Evolutionary conservation across 2,113 vertebrate species (phyloP), one percentile per base, ranked within the genome.

Genomic region (Telmatochromis sp.): DNA sequence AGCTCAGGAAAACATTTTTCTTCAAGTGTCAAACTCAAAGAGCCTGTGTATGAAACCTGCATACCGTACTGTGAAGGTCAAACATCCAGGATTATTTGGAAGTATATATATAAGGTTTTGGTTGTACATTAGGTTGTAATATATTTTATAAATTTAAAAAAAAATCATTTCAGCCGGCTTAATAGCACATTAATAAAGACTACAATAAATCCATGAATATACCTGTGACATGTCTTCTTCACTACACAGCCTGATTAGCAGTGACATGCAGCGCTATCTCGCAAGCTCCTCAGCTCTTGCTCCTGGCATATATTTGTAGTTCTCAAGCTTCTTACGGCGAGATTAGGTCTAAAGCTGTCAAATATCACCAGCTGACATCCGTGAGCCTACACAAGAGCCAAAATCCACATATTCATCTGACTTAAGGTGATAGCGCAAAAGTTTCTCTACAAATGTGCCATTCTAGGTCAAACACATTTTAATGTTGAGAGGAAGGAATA

Each of bases 271-370:
- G 68, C 47, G 57, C 19, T 80, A 14, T 68, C 81, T 53, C 33
- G 7, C 45, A 79, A 87, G 47, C 81, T 81, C 63, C 85, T 85
- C 63, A n/a, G 80, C 86, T 86, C 47, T 63, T 33, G 87, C 88
- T 88, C 40, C 35, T 84, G 80, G 87, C 90, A 89, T 92, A 87
- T 93, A 92, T 91, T 92, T 91, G 37, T 88, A 89, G 42, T 71
- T 90, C 81, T 87, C 91, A 91, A 90, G 89, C 92, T 89, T 78
- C 87, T 94, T 92, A 89, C 81, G 78, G 85, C 15, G 54, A 89
- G 89, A 91, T 95, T 92, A 92, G 45, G 83, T 86, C 80, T 79
- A 89, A 89, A 92, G 88, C 89, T 91, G 90, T 92, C 88, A 93
- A 92, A 87, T 80, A 91, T 88, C 42, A 82, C 89, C 88, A 85